Evolutionary conservation across 2,797 vertebrate species (phyloP).

Genomic region (Betta splendens): DNA sequence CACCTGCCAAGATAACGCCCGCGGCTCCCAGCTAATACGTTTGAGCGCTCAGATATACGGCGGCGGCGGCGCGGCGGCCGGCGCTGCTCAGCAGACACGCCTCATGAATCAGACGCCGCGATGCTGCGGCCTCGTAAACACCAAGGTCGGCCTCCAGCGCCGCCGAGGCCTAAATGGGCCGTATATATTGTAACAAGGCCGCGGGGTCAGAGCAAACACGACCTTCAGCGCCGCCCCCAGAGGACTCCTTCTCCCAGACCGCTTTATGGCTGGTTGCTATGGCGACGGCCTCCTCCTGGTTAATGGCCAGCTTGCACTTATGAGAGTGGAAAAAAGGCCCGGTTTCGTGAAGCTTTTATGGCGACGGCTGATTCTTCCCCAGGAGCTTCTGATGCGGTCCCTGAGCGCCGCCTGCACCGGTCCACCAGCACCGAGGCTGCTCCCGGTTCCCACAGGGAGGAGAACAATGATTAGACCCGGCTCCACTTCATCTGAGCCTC

Average conservation of each 20-base stretch:
- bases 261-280: slow-evolving; percentile 72
- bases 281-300: slow-evolving; percentile 64
- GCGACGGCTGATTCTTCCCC: slow-evolving; percentile 20
- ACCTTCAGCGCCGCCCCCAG: slow-evolving; percentile 61
- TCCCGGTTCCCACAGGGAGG: slow-evolving; percentile 29
- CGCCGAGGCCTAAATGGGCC: slow-evolving; percentile 74
- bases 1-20: slow-evolving; percentile 64
- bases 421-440: slow-evolving; percentile 7
- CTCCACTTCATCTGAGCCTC: slow-evolving; percentile 59
- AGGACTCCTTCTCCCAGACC: slow-evolving; percentile 66
- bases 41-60: slow-evolving; percentile 54
- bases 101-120: slow-evolving; percentile 75
- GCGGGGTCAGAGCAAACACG: slow-evolving; percentile 66
- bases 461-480: slow-evolving; percentile 69
- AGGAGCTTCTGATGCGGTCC: slow-evolving; percentile 29
- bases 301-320: slow-evolving; percentile 46
- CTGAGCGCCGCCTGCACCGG: slow-evolving; percentile 2
- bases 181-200: slow-evolving; percentile 76
- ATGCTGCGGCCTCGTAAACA: slow-evolving; percentile 69
- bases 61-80: slow-evolving; percentile 39
- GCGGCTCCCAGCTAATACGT: slow-evolving; percentile 54
- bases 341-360: slow-evolving; percentile 54
- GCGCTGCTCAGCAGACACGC: slow-evolving; percentile 71
- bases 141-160: slow-evolving; percentile 73
- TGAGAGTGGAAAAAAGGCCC: slow-evolving; percentile 37